phyloP scores from a whole-genome alignment of 2,797 vertebrate species.

The Neomorphus geoffroyi region DNA sequence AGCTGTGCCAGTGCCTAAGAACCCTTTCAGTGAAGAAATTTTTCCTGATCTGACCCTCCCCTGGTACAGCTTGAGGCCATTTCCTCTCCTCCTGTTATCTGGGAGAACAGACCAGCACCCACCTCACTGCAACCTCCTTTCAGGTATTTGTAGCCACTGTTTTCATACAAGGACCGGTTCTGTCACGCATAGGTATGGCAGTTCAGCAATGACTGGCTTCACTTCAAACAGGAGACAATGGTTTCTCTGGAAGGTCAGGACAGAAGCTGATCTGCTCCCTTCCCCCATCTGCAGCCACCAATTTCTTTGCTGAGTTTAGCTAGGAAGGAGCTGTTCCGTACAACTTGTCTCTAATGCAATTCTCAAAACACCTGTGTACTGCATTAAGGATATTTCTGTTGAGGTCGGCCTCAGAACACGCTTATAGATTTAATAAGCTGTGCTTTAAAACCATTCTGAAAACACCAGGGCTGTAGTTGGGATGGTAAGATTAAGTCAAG shows the following conservation, averaged over 20 bases:
- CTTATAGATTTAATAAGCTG: not conserved
- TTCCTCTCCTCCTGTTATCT: too few species aligned
- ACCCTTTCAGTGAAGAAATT: too few species aligned
- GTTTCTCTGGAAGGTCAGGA: not conserved
- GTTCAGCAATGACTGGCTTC: not conserved
- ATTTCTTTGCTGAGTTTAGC: not conserved
- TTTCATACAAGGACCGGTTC: not conserved
- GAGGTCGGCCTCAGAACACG: not conserved
- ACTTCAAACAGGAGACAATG: not conserved
- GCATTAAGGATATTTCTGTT: not conserved
- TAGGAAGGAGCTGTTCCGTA: not conserved
- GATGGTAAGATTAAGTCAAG: not conserved
- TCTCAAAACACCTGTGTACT: not conserved
- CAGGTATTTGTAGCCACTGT: not conserved
- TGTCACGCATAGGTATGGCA: not conserved
- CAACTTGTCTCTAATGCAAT: not conserved
- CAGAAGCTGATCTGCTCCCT: not conserved
- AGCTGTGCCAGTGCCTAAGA: too few species aligned
- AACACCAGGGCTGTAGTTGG: not conserved
- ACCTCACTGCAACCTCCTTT: too few species aligned
- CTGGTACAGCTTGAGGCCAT: too few species aligned
- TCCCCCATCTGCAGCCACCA: not conserved
- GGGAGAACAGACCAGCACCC: too few species aligned
- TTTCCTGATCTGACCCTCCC: too few species aligned
- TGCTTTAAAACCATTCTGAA: not conserved